These are phyloP conservation scores for Panulirus ornatus DNA, from an alignment of 1,140 invertebrate genomes.

Conservation along the genomic window DNA sequence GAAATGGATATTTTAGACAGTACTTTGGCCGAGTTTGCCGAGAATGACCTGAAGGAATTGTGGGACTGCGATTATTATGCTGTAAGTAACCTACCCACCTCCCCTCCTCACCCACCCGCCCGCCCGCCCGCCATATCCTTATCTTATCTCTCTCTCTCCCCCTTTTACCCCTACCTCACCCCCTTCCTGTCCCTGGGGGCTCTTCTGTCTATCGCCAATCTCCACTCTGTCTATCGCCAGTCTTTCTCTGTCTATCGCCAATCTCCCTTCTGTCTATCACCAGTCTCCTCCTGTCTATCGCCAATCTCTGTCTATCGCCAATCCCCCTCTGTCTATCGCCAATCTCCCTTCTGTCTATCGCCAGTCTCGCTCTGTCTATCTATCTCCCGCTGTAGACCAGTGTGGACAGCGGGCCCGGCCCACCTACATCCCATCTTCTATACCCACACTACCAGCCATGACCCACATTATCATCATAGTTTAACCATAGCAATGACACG, in stretches of 20 bases:
- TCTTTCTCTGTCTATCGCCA: not conserved
- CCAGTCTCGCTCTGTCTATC: not conserved
- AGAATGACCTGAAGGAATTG: slow-evolving; percentile 73
- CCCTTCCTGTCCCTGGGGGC: not conserved
- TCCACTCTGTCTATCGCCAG: not conserved
- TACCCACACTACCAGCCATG: no score
- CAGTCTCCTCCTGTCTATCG: not conserved
- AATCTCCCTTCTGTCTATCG: not conserved
- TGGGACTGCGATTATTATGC: slow-evolving; percentile 74
- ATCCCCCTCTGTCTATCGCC: not conserved
- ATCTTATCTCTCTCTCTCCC: not conserved
- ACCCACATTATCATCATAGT: no score
- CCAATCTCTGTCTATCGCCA: not conserved
- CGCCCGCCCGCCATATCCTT: not conserved
- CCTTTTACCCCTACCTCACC: not conserved
- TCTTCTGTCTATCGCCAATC: not conserved
- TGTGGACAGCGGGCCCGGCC: no score
- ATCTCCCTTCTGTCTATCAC: not conserved
- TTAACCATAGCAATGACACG: no score
- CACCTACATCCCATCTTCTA: no score
- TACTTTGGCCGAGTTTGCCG: slow-evolving; percentile 65
- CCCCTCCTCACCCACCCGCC: not conserved
- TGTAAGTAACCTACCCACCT: slow-evolving; percentile 51
- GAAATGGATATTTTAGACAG: slow-evolving; percentile 73
- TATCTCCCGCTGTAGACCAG: no score